phyloP scores from a whole-genome alignment of 2,113 vertebrate genomes.

The Thamnophis sirtalis region DNA sequence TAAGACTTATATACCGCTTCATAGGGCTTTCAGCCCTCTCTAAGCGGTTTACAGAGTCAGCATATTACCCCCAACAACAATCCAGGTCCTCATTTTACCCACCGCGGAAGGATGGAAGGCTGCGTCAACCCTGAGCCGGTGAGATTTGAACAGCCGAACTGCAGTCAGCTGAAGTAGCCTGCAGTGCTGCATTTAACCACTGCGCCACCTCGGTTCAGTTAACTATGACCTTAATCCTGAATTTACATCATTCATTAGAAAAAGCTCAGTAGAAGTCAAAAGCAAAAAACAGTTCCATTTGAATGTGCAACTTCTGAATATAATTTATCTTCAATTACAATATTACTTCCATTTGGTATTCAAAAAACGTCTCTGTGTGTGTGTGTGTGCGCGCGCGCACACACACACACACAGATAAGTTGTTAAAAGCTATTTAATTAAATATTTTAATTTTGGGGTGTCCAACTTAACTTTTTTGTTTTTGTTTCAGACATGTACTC shows the following conservation, averaged over 20 bases:
- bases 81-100: too few species aligned
- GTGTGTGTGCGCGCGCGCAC: not conserved
- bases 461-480: slow-evolving; percentile 12
- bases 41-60: too few species aligned
- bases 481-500: slow-evolving; percentile 49
- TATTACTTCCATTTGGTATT: not conserved
- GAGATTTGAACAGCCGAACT: too few species aligned
- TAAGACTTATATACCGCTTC: too few species aligned
- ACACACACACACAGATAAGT: not conserved
- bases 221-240: not conserved
- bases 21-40: too few species aligned
- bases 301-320: not conserved
- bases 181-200: too few species aligned
- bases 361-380: not conserved
- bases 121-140: too few species aligned
- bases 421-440: not conserved
- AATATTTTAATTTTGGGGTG: not conserved
- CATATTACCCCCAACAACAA: too few species aligned
- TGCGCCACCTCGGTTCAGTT: too few species aligned
- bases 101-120: too few species aligned
- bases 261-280: not conserved
- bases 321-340: not conserved
- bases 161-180: too few species aligned
- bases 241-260: not conserved
- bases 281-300: not conserved